Base-by-base conservation (phyloP, 2,113 vertebrate genomes). In the Boulengeromyrus knoepffleri region DNA sequence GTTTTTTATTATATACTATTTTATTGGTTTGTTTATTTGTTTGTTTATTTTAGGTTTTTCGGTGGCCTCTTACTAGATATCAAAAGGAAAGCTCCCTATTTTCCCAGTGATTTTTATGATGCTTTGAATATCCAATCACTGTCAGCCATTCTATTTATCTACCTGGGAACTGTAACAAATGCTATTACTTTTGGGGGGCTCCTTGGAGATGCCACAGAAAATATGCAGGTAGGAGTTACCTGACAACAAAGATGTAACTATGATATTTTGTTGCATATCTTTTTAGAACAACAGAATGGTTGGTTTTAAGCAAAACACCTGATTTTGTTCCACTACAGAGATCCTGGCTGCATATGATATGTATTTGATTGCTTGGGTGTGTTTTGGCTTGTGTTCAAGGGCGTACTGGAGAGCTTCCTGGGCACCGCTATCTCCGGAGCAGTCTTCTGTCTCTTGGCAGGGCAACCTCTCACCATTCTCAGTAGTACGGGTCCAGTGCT, bases 161-260 rank as follows among this genome's bases (percentile, higher is more conserved):
- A 99, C 95, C 93, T 99, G 95, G 99, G 97, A 91, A 99, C 99
- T 0, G 98, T 99, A 90, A 99, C 98, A 50, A 99, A 99, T 0
- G 99, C 99, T 89, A 99, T 99, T 96, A 99, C 99, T 36, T 99
- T 99, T 1, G 99, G 98, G 56, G 99, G 99, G 4, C 94, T 99
- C 92, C 97, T 99, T 39, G 99, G 99, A 2, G 99, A 99, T 2
- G 99, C 99, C 42, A 99, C 99, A 0, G 98, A 99, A 0, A 99
- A 99, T 95, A 99, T 99, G 99, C 99, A 99, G 98, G 99, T 99
- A 66, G 89, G 96, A 66, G 13, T 17, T 5, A 31, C 45, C 10
- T 70, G 42, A 80, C 36, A 42, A 42, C 36, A 80, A 19, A 74
- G 13, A 36, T 74, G 1, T 74, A 31, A 74, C 27, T 77, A 77